Evolutionary conservation across 2,888 invertebrate species (phyloP), one percentile per base, ranked within the genome.

Genomic region (Campoplex nolae): DNA sequence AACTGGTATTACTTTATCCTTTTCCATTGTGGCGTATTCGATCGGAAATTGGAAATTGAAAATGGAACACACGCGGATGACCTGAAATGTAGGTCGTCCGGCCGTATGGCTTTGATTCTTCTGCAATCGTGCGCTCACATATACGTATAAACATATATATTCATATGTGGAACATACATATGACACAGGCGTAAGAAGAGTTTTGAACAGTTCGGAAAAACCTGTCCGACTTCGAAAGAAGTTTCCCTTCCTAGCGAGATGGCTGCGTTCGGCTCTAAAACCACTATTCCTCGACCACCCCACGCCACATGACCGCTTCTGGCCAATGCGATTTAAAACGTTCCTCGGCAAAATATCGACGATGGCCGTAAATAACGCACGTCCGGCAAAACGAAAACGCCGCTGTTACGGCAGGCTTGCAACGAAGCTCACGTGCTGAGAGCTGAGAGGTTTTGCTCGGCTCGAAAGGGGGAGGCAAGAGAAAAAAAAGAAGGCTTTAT

Each of bases 41-140:
- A 85, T 88, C 80, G 88, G 85, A 88, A 89, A 89, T 89, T 85
- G 89, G 83, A 89, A 89, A 89, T 89, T 89, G 89, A 88, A 89
- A 89, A 89, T 88, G 83, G 86, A 89, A 83, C 83, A 85, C 83
- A 45, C 67, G 75, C 76, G 78, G 83, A 83, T 80, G 54, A 84
- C 54, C 71, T 77, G 68, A 84, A 86, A 88, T 84, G 80, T 88
- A 88, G 86, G 88, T 86, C 86, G 82, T 80, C 35, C 78, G 70
- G 81, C 76, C 58, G 74, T 54, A 62, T 70, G 80, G 81, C 75
- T 83, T 79, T 79, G 78, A 84, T 76, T 82, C 77, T 86, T 80
- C 79, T 56, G 67, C 82, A 76, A 84, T 75, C 62, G 65, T 38
- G 23, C 67, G 18, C 42, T 45, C 56, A 35, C 76, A 65, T 32